Conservation (phyloP, 2,888 invertebrate genomes). For the Caenorhabditis afra region DNA sequence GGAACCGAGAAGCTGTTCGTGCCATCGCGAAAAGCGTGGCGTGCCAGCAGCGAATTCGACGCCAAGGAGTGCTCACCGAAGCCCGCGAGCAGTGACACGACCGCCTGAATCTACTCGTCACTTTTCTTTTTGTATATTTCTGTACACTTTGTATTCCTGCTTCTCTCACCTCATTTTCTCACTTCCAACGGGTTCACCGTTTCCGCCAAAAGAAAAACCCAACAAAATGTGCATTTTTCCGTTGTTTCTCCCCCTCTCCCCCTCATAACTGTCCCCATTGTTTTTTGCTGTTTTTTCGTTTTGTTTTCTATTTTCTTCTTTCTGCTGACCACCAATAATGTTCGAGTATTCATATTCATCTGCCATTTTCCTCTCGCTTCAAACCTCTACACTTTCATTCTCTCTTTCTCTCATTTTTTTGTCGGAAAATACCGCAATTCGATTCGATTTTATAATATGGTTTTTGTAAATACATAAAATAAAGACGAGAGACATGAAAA, state of each 20-base stretch:
- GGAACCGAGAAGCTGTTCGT: constrained; percentile 74
- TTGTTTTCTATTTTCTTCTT: not conserved
- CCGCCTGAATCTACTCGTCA: constrained; percentile 19
- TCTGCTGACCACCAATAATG: not conserved
- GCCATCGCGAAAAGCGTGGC: constrained; percentile 68
- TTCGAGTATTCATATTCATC: too few relatives aligned
- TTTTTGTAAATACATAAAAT: not conserved
- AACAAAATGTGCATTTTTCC: constrained; percentile 18
- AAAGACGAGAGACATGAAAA: not conserved
- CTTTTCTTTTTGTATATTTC: constrained; percentile 37
- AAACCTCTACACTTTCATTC: too few relatives aligned
- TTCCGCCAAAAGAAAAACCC: not conserved
- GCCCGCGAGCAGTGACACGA: constrained; percentile 17
- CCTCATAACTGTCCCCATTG: too few relatives aligned
- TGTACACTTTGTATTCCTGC: constrained; percentile 16
- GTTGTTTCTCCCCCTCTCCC: not conserved
- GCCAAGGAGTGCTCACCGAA: constrained; percentile 62
- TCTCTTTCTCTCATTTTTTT: too few relatives aligned
- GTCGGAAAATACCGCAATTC: too few relatives aligned
- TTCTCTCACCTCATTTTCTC: constrained; percentile 12
- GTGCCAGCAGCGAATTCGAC: constrained; percentile 72
- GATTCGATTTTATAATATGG: too few relatives aligned
- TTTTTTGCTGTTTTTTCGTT: too few relatives aligned
- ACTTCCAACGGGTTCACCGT: constrained; percentile 26
- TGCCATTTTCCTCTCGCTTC: too few relatives aligned